Evolutionary conservation across 1,140 invertebrate genomes (phyloP), one percentile per base, ranked within the genome.

Genomic region (Acromyrmex charruanus): DNA sequence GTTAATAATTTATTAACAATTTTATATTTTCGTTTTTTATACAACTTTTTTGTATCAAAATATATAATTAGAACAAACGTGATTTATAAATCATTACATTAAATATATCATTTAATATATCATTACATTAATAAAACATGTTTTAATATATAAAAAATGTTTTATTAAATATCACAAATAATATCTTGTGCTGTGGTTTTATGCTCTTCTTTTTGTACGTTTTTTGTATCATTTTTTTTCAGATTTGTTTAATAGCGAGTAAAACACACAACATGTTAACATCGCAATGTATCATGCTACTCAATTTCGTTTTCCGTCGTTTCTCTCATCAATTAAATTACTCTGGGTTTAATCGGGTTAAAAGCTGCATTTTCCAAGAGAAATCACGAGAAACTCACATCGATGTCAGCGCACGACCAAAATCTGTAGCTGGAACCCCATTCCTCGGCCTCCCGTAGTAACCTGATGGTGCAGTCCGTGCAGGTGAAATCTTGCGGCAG

Each of bases 361-460:
- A 9, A 68, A 80, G 28, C 14, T 80, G 18, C 18, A 51, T 63
- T 63, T 75, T 39, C 59, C 44, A 65, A 77, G 44, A 77, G 74
- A 65, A 65, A 85, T 82, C 68, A 49, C n/a, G 72, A 51, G 25
- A 79, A 74, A 93, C 94, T 96, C 88, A 99, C 98, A 92, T 99
- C 98, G 65, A 99, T 97, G 95, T 99, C 99, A 2, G 99, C 98
- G 92, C 99, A 99, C 0, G 98, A 99, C 98, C 98, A 99, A 95
- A 99, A 99, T 88, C 97, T 96, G 94, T 99, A 99, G 89, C 95
- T 96, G 14, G 95, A 95, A 1, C 97, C 97, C 98, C 98, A 99
- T 95, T 99, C 98, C 25, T 96, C 96, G 0, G 99, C 99, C 94
- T 99, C 97, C 0, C 98, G 95, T 12, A 99, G 96, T 74, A 99